These are phyloP conservation scores for Nemotelus nigrinus DNA, from an alignment of 2,888 invertebrate genomes.

Conservation along the genomic window DNA sequence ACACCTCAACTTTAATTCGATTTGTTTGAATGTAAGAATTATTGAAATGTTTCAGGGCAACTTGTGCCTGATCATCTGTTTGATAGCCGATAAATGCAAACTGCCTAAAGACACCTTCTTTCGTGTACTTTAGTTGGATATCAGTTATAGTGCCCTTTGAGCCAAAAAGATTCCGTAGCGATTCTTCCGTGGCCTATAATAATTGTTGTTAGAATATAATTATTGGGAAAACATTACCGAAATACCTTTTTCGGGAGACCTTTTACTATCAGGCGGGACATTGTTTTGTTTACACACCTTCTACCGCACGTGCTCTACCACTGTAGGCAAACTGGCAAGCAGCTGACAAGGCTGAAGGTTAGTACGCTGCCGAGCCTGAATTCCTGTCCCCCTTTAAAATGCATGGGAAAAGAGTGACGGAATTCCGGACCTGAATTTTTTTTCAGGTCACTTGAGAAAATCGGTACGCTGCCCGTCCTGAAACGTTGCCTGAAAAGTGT, in stretches of 20 bases:
- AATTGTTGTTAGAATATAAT: background rate
- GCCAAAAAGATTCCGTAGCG: slow-evolving; percentile 79
- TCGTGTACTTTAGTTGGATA: slow-evolving; percentile 90
- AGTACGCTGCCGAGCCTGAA: no score
- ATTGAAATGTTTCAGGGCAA: slow-evolving; percentile 82
- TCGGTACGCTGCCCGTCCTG: no score
- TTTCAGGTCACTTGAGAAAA: no score
- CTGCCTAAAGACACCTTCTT: slow-evolving; percentile 89
- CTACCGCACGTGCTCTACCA: slow-evolving; percentile 1
- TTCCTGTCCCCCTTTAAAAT: no score
- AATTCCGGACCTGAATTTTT: no score
- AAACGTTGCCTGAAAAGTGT: no score
- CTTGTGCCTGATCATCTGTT: slow-evolving; percentile 79
- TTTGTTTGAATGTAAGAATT: slow-evolving; percentile 85
- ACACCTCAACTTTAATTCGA: slow-evolving; percentile 81
- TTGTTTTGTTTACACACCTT: slow-evolving; percentile 57
- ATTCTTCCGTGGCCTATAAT: slow-evolving; percentile 80
- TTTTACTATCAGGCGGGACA: slow-evolving; percentile 91
- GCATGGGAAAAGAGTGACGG: no score
- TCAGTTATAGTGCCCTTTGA: slow-evolving; percentile 90
- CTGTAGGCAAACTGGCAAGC: background rate
- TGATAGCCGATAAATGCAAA: slow-evolving; percentile 95
- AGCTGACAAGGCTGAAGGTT: slow-evolving; percentile 2
- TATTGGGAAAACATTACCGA: background rate
- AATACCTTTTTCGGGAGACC: slow-evolving; percentile 88